Evolutionary conservation across 2,888 invertebrate species (phyloP).

Genomic region (Melanargia galathea): DNA sequence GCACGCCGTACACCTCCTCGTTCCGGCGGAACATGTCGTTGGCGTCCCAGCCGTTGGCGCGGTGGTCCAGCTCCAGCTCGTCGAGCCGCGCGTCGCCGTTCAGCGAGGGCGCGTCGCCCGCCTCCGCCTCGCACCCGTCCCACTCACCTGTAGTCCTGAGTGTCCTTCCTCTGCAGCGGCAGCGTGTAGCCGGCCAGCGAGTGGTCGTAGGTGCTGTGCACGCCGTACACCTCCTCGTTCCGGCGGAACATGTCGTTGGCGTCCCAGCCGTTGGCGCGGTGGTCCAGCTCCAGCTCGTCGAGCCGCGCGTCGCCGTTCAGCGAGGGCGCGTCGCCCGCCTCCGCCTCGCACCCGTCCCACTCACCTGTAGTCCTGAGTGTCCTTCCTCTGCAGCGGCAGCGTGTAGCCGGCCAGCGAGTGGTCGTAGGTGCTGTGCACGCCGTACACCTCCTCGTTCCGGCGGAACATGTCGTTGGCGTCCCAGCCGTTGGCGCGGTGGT

Average conservation of each 20-base stretch:
- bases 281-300: too few relatives aligned
- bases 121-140: too few relatives aligned
- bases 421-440: constrained; percentile 96
- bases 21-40: constrained; percentile 95
- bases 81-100: too few relatives aligned
- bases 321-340: too few relatives aligned
- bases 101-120: too few relatives aligned
- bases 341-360: too few relatives aligned
- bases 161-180: constrained; percentile 85
- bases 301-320: too few relatives aligned
- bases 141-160: constrained; percentile 88
- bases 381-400: constrained; percentile 90
- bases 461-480: constrained; percentile 52
- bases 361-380: constrained; percentile 88
- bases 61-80: constrained; percentile 87
- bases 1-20: constrained; percentile 94
- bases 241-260: constrained; percentile 72
- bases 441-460: constrained; percentile 94
- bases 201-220: constrained; percentile 95
- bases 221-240: constrained; percentile 94
- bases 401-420: constrained; percentile 95
- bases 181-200: constrained; percentile 83
- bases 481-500: constrained; percentile 80
- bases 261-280: constrained; percentile 34
- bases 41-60: constrained; percentile 86